phyloP scores from a whole-genome alignment of 2,113 vertebrate genomes.

The Conger conger region DNA sequence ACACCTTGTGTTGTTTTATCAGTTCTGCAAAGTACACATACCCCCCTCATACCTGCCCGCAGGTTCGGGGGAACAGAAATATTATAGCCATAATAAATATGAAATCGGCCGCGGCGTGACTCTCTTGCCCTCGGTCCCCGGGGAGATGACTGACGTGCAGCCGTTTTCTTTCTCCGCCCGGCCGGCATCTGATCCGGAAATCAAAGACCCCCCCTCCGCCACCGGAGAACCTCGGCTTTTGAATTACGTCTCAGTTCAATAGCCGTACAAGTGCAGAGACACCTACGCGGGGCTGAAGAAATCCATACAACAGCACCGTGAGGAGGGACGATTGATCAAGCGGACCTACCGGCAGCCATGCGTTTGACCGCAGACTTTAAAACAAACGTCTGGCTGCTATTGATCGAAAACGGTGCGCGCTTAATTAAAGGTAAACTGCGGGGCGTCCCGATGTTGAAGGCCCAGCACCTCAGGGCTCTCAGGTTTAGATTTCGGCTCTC shows the following conservation, averaged over 20 bases:
- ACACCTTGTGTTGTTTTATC: constrained; percentile 56
- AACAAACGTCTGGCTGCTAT: constrained; percentile 70
- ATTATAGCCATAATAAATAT: constrained; percentile 65
- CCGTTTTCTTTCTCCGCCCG: background rate
- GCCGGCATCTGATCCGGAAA: constrained; percentile 5
- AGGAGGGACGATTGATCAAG: constrained; percentile 29
- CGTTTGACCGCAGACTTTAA: constrained; percentile 25
- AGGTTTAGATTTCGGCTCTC: constrained; percentile 4
- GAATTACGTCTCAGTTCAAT: constrained; percentile 28
- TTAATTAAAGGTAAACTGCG: constrained; percentile 74
- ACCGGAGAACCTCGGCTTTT: constrained; percentile 9
- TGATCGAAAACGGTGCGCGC: constrained; percentile 48
- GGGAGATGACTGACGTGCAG: background rate
- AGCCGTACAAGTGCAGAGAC: constrained; percentile 31
- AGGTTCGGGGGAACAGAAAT: constrained; percentile 63
- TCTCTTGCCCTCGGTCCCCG: background rate
- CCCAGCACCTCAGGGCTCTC: constrained; percentile 39
- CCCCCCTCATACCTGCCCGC: constrained; percentile 61
- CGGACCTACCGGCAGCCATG: constrained; percentile 26
- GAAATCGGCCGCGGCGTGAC: constrained; percentile 32
- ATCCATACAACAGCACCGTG: constrained; percentile 29
- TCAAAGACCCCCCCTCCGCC: constrained; percentile 16
- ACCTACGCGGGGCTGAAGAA: constrained; percentile 29
- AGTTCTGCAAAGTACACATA: constrained; percentile 50
- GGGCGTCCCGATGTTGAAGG: constrained; percentile 43